Conservation (phyloP, 2,797 vertebrate genomes). For the Octomys mimax region DNA sequence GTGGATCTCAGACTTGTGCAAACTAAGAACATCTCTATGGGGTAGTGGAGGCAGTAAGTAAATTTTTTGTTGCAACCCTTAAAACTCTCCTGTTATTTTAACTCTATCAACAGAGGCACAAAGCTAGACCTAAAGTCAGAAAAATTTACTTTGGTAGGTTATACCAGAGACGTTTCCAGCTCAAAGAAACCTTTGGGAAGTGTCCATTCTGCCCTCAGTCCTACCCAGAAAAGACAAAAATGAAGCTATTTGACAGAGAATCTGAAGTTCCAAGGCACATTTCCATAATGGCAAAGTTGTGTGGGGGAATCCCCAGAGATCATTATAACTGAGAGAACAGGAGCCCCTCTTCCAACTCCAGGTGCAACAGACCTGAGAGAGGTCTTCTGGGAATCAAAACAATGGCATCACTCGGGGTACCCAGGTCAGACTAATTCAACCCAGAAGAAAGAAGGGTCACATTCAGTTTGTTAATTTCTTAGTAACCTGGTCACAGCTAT, state of each 20-base stretch:
- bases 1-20: background rate
- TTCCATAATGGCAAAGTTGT: slow-evolving; percentile 41
- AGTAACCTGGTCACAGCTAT: background rate
- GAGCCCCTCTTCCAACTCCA: slow-evolving; percentile 43
- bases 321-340: slow-evolving; percentile 43
- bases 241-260: slow-evolving; percentile 13
- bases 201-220: background rate
- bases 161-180: background rate
- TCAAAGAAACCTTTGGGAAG: background rate
- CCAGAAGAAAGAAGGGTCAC: background rate
- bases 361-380: slow-evolving; percentile 45
- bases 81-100: slow-evolving; percentile 24
- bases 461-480: background rate
- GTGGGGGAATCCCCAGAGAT: slow-evolving; percentile 18
- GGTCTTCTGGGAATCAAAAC: slow-evolving; percentile 66
- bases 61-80: slow-evolving; percentile 40
- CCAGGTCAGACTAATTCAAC: slow-evolving; percentile 33
- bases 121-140: background rate
- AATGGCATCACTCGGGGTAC: slow-evolving; percentile 19
- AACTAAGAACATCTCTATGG: slow-evolving; percentile 31
- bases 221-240: slow-evolving; percentile 6
- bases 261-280: slow-evolving; percentile 56
- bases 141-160: background rate
- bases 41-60: background rate
- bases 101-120: slow-evolving; percentile 2